These are phyloP conservation scores for Drosophila melanica DNA, from an alignment of 1,140 invertebrate species.

Conservation along the genomic window DNA sequence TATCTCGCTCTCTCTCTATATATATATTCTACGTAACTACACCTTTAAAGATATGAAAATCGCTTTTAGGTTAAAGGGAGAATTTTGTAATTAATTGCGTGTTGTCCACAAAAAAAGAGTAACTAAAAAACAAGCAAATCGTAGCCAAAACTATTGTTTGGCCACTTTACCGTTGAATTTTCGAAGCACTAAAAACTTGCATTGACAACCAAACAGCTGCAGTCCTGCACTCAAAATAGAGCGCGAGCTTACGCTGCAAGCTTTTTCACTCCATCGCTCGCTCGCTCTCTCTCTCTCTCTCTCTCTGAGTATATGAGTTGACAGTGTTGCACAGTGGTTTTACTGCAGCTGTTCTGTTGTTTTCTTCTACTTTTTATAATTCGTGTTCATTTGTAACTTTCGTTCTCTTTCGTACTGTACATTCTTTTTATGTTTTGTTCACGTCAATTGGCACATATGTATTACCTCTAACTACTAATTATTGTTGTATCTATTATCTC, in stretches of 20 bases:
- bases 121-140: conserved; percentile 43
- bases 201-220: conserved; percentile 55
- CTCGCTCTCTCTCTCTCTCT: conserved; percentile 30
- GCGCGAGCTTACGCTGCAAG: conserved; percentile 15
- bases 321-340: conserved; percentile 11
- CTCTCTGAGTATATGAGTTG: conserved; percentile 16
- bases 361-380: conserved; percentile 27
- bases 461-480: conserved; percentile 63
- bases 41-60: conserved; percentile 65
- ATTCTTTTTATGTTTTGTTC: conserved; percentile 71
- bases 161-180: conserved; percentile 76
- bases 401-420: conserved; percentile 67
- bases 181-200: conserved; percentile 79
- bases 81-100: conserved; percentile 81
- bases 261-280: conserved; percentile 25
- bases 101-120: conserved; percentile 45
- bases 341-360: conserved; percentile 41
- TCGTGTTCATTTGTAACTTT: conserved; percentile 73
- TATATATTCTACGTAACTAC: conserved; percentile 55
- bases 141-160: conserved; percentile 52
- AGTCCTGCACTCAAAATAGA: conserved; percentile 20
- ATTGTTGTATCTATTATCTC: conserved; percentile 71
- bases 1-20: conserved; percentile 57
- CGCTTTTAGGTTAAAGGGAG: conserved; percentile 82
- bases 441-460: conserved; percentile 69